Base-by-base conservation (phyloP, 2,888 invertebrate genomes). In the Lysandra coridon region DNA sequence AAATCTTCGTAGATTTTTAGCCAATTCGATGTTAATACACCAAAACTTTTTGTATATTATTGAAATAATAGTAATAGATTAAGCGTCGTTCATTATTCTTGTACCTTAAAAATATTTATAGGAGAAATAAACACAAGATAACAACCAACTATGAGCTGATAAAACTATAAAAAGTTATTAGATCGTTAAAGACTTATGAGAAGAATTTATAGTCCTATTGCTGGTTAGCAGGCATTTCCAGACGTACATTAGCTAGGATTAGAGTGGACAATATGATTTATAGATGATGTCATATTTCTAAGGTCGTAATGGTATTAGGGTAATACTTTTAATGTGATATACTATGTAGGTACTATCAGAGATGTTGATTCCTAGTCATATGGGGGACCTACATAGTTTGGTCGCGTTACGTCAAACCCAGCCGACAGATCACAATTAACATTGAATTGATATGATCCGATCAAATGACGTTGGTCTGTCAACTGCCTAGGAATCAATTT, bases 141-240 rank as follows among this genome's bases (percentile, higher is more conserved):
- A 23, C n/a, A 62, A 23, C n/a, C n/a, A 62, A 64, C 23, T 10
- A 69, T 33, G 14, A 33, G 33, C 10, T 33, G 33, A 69, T 69
- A 69, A 69, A 69, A 69, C 69, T 30, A 69, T 69, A 69, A 30
- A 60, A 69, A 33, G 69, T 69, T 69, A 69, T 33, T 69, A 69
- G 76, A 57, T 76, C 76, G 53, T 76, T 76, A 76, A 49, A 76
- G 53, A 57, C 30, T 76, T 76, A 76, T 53, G 76, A 57, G 53
- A 76, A 49, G 12, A 76, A 76, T 57, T 76, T 76, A 76, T 53
- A 30, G n/a, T 53, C 17, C 33, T 30, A 57, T 57, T 76, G 76
- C 76, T 30, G 53, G 49, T 76, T 76, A 33, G 53, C 57, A 76
- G 53, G 33, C 76, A 33, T 30, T 76, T 76, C 30, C 23, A 57